These are phyloP conservation scores for Tursiops truncatus DNA, from an alignment of 2,113 vertebrate species.

Conservation along the genomic window DNA sequence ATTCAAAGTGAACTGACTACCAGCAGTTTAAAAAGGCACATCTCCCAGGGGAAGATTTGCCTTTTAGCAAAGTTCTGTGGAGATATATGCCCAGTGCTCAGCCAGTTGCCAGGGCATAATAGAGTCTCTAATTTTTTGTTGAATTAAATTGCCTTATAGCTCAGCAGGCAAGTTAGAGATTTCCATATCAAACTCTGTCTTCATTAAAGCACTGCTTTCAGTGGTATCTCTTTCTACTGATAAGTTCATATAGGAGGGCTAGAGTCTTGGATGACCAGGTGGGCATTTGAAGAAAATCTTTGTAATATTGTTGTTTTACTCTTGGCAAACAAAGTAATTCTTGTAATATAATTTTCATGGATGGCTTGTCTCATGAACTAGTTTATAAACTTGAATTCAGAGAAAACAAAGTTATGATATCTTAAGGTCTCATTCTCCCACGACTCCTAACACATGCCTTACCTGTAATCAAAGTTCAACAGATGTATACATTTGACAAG, in stretches of 20 bases:
- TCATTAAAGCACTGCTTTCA: slow-evolving; percentile 4
- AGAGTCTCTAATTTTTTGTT: background rate
- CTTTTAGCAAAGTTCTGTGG: background rate
- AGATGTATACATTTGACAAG: background rate
- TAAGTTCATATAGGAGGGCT: background rate
- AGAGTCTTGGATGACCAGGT: background rate
- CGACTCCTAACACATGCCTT: background rate
- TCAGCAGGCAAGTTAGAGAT: background rate
- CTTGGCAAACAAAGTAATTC: background rate
- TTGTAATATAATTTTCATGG: background rate
- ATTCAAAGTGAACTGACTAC: background rate
- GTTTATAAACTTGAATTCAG: background rate
- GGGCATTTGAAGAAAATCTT: background rate
- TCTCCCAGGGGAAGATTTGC: background rate
- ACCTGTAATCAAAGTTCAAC: background rate
- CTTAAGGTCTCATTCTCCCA: background rate
- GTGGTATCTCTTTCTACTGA: background rate
- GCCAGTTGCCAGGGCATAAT: background rate
- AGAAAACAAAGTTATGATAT: background rate
- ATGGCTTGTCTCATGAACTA: background rate
- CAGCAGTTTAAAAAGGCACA: background rate
- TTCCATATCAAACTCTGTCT: background rate
- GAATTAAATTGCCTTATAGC: background rate
- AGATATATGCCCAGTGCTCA: background rate
- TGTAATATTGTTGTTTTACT: background rate